Base-by-base conservation (phyloP, 1,140 invertebrate species). In the Drosophila littoralis region DNA sequence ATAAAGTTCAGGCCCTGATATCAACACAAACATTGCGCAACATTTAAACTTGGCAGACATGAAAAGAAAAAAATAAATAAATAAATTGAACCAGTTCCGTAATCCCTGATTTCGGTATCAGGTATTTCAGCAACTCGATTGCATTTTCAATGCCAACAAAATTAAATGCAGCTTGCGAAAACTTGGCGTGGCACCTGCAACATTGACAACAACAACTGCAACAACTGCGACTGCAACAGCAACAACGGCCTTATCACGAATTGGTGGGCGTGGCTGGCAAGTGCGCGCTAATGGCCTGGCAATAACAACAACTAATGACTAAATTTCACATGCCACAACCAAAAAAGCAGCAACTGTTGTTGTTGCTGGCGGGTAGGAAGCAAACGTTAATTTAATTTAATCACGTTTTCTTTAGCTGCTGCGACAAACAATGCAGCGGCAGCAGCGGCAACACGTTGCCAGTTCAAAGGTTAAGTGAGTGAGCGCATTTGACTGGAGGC, bases 401-500 rank as follows among this genome's bases (percentile, higher is more conserved):
- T 88, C 83, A 88, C 83, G 83, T 88, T 88, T 89, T 79, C 61
- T 88, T 83, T 69, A 43, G 46, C 69, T 79, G 54, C 36, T 57
- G 76, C 79, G 71, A 75, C 69, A 59, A 69, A 66, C 66, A 75
- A 63, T 79, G 73, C 75, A 70, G 63, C 77, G 75, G 58, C 54
- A 61, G 13, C 43, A 42, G 15, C 64, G 42, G 63, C 75, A 78
- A 65, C 67, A 70, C 63, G 42, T 80, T 79, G 66, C 63, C 73
- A 84, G 84, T 88, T 89, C 84, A 88, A 88, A 88, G 84, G 84
- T 88, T 88, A 88, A 88, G 84, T 89, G 84, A 88, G 84, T 88
- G 84, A 81, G 84, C 83, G 83, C 84, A 77, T 84, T 88, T 82
- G 84, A 81, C 84, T 80, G 67, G 60, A 43, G 82, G 83, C 75